Conservation (phyloP, 2,113 vertebrate genomes). For the Kobus ellipsiprymnus region DNA sequence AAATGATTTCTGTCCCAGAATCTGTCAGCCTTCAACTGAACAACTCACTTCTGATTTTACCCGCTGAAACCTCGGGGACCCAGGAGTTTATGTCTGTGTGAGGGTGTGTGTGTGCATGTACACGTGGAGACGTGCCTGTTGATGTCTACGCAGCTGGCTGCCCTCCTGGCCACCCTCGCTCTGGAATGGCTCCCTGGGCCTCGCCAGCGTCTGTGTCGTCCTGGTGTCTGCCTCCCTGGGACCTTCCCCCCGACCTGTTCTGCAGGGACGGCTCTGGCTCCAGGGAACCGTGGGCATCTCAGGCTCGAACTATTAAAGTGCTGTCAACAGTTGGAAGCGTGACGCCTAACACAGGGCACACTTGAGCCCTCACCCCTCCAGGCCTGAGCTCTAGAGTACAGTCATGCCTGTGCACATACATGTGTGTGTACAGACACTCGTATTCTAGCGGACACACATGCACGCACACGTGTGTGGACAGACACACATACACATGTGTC, state of each 20-base stretch:
- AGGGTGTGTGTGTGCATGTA: neutral
- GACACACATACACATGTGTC: neutral
- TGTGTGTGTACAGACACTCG: neutral
- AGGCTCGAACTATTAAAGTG: neutral
- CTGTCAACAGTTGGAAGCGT: neutral
- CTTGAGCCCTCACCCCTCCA: neutral
- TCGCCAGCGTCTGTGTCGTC: fast-evolving
- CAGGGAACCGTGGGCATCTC: neutral
- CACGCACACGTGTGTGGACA: neutral
- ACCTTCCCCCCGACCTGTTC: neutral
- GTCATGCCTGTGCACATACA: fast-evolving
- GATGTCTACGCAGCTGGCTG: fast-evolving
- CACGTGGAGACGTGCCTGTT: neutral
- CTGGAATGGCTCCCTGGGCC: neutral
- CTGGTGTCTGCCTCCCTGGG: neutral
- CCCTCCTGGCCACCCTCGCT: neutral
- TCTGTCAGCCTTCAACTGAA: neutral
- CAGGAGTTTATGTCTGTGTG: neutral
- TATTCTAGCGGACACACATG: neutral
- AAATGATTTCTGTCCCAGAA: neutral
- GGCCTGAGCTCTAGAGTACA: neutral
- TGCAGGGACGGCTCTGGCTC: neutral
- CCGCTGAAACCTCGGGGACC: neutral
- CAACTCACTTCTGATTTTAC: neutral
- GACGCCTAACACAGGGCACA: neutral